Base-by-base conservation (phyloP, 2,113 vertebrate species). In the Lophochroa leadbeateri region DNA sequence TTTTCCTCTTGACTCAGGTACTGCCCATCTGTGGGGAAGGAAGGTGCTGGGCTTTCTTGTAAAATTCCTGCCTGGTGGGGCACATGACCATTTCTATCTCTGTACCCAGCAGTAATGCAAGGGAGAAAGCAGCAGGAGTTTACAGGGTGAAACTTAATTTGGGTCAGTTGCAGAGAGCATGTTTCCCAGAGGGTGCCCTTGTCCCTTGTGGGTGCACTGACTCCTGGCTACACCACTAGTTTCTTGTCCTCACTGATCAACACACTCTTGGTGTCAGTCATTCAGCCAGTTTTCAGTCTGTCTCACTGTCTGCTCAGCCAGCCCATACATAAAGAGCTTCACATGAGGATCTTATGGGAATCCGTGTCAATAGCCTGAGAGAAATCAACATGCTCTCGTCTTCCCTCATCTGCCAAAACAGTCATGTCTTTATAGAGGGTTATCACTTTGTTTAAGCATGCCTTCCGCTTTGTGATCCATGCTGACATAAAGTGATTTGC, bases 271-370 rank as follows among this genome's bases (percentile, higher is more conserved):
- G 49, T 17, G 33, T 13, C 57, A 72, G 44, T 29, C 27, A 18
- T 57, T 39, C 70, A 63, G 89, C 13, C 46, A 25, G 25, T 52
- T 82, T 84, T 74, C 46, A 57, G 2, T 47, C 65, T 33, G 0
- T n/a, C 39, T 41, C 41, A 31, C 44, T 31, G 23, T 19, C 50
- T 23, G 35, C 39, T 82, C 47, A 67, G 35, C 41, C 29, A 90
- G 41, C 14, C 74, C 1, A 1, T 25, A 13, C 13, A 65, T 35
- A 49, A 71, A 44, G 47, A 86, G 43, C 33, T 89, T 90, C 2
- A 4, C 35, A 5, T 1, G 1, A 86, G 16, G 46, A 67, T 5
- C 0, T 35, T 44, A 57, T 2, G 25, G 28, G 21, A 88, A 31
- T 77, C 24, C 0, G 0, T 44, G 58, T 17, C 37, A 68, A 67